These are phyloP conservation scores for Ranitomeya imitator DNA, from an alignment of 2,113 vertebrate species.

Conservation along the genomic window DNA sequence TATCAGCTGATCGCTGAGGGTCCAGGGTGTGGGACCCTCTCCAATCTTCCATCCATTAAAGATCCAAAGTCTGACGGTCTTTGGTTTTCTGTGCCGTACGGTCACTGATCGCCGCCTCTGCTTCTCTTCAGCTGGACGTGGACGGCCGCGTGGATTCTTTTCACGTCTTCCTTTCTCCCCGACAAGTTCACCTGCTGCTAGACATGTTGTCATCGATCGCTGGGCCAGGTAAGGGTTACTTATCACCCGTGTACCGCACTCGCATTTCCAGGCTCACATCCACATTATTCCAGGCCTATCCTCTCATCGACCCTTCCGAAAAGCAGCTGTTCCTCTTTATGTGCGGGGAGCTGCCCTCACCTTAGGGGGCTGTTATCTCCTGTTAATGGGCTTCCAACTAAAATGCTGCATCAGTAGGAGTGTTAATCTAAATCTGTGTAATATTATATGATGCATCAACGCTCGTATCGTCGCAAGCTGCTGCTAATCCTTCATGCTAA, in stretches of 20 bases:
- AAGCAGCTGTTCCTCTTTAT: conserved; percentile 12
- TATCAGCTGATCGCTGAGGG: too few species aligned
- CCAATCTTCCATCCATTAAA: too few species aligned
- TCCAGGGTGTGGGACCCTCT: too few species aligned
- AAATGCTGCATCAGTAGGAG: background rate
- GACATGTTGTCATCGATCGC: conserved; percentile 92
- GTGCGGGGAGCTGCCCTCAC: background rate
- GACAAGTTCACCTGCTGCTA: conserved; percentile 91
- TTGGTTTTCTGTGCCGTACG: too few species aligned
- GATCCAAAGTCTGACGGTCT: too few species aligned
- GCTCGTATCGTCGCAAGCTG: too few species aligned
- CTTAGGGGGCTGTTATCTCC: background rate
- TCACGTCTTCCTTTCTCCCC: conserved; percentile 87
- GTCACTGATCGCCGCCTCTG: background rate
- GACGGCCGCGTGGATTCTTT: conserved; percentile 89
- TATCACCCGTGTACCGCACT: background rate
- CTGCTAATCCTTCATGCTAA: too few species aligned
- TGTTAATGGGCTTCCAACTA: background rate
- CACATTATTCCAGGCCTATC: background rate
- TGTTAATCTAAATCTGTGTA: background rate
- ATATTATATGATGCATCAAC: background rate
- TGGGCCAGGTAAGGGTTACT: conserved; percentile 75
- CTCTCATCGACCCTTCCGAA: conserved; percentile 13
- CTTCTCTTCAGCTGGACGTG: conserved; percentile 82
- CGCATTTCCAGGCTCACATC: background rate